phyloP scores from a whole-genome alignment of 2,797 vertebrate species.

The Bufotes viridis region DNA sequence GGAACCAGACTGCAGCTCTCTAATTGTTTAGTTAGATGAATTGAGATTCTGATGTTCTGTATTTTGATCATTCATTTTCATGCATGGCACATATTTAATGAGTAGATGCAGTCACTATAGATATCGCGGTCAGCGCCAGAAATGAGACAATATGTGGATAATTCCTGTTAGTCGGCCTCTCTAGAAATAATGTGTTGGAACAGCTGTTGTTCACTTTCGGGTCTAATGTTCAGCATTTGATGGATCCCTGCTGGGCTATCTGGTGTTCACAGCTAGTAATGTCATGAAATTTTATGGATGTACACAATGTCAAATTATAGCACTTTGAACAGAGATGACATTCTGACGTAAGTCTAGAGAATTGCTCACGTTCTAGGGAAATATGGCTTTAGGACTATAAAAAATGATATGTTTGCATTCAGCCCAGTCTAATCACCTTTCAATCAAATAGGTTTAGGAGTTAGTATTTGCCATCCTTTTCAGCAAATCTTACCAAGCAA shows the following conservation, averaged over 20 bases:
- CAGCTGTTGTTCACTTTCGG: conserved; percentile 55
- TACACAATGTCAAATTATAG: conserved; percentile 56
- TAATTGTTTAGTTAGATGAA: too few species aligned
- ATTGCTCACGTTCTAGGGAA: conserved; percentile 48
- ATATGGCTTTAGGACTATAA: conserved; percentile 42
- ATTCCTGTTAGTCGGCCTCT: conserved; percentile 46
- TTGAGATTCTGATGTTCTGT: background rate
- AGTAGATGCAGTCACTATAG: background rate
- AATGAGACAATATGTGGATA: conserved; percentile 45
- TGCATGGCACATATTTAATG: background rate
- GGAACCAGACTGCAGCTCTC: background rate
- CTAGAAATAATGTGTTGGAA: conserved; percentile 49
- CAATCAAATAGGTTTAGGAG: background rate
- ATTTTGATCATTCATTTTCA: background rate
- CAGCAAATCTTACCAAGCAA: too few species aligned
- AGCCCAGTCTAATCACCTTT: conserved; percentile 36
- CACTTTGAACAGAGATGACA: conserved; percentile 55
- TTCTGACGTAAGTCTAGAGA: conserved; percentile 42
- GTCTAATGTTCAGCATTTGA: conserved; percentile 56
- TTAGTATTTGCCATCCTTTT: too few species aligned
- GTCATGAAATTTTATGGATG: conserved; percentile 54
- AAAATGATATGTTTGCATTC: conserved; percentile 41
- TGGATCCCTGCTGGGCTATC: conserved; percentile 56
- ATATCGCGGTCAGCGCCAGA: conserved; percentile 28
- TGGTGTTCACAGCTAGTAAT: conserved; percentile 55